Percentiles rank a stretch among this genome's conserved stretches.
phyloP scores from a whole-genome alignment of 2,888 invertebrate genomes.

The Drosophila setosimentum region DNA sequence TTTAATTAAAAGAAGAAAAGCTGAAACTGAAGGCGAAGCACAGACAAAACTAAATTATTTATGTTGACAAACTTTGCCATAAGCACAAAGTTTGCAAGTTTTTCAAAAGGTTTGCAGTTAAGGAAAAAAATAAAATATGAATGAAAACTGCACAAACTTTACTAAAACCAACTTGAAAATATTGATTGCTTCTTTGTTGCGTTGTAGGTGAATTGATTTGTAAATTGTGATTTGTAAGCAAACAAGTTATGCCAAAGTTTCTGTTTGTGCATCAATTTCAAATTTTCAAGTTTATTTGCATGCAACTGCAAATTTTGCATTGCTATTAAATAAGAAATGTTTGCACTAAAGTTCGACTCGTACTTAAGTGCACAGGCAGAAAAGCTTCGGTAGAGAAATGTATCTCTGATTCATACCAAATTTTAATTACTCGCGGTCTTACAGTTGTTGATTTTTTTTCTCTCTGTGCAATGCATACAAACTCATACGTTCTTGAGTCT shows the following conservation, averaged over 20 bases:
- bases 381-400: background rate
- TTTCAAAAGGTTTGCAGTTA: constrained; percentile 6
- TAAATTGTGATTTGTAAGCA: constrained; percentile 17
- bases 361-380: background rate
- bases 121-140: background rate
- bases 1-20: background rate
- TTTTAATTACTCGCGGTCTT: background rate
- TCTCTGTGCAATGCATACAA: constrained; percentile 1
- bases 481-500: background rate
- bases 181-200: constrained; percentile 32
- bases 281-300: constrained; percentile 1
- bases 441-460: constrained; percentile 9
- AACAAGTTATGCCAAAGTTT: constrained; percentile 26
- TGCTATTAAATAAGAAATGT: background rate
- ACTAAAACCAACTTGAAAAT: constrained; percentile 28
- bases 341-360: background rate
- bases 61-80: constrained; percentile 18
- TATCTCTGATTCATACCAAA: background rate
- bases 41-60: constrained; percentile 5
- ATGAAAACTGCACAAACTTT: constrained; percentile 30
- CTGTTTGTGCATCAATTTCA: constrained; percentile 24
- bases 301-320: constrained; percentile 13
- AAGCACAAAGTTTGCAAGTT: background rate
- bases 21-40: background rate
- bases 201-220: constrained; percentile 25